A percentile compares a stretch with the other conserved stretches of the same genome.
These are phyloP conservation scores for Onychomys arenicola DNA, from an alignment of 2,797 vertebrate species.

Conservation along the genomic window DNA sequence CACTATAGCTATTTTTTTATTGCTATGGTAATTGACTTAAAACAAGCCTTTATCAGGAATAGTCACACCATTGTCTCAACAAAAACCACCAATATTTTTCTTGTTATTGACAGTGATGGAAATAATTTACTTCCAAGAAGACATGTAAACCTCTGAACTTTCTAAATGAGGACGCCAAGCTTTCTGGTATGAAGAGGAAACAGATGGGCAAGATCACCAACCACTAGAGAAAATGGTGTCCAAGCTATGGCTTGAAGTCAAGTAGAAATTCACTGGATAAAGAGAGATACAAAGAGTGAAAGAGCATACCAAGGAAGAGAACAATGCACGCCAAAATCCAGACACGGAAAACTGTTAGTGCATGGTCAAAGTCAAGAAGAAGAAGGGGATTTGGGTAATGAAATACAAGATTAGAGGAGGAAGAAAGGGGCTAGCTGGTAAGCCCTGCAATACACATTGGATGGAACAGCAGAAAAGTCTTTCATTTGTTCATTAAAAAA, in stretches of 20 bases:
- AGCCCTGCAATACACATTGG: background rate
- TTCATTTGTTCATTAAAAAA: background rate
- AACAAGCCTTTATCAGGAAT: conserved; percentile 36
- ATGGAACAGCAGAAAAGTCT: background rate
- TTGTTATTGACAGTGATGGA: conserved; percentile 41
- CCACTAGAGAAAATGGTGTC: background rate
- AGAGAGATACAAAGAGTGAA: background rate
- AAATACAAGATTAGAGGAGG: background rate
- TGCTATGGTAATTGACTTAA: conserved; percentile 45
- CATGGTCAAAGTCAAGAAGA: background rate
- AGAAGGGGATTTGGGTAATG: background rate
- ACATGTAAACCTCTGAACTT: conserved; percentile 61
- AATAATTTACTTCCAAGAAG: conserved; percentile 73
- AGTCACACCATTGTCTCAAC: conserved; percentile 57
- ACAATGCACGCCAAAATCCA: background rate
- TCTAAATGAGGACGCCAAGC: background rate
- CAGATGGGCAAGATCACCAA: background rate
- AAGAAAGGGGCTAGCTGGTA: background rate
- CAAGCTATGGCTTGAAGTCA: background rate
- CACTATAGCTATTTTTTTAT: conserved; percentile 67
- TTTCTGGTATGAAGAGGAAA: conserved; percentile 42
- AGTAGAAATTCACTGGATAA: background rate
- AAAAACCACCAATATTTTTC: conserved; percentile 52
- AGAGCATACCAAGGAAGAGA: background rate
- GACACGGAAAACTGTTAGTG: no score